A percentile compares a stretch with the other conserved stretches of the same genome.
Evolutionary conservation across 2,113 vertebrate genomes (phyloP).

Genomic region (Prionailurus viverrinus): DNA sequence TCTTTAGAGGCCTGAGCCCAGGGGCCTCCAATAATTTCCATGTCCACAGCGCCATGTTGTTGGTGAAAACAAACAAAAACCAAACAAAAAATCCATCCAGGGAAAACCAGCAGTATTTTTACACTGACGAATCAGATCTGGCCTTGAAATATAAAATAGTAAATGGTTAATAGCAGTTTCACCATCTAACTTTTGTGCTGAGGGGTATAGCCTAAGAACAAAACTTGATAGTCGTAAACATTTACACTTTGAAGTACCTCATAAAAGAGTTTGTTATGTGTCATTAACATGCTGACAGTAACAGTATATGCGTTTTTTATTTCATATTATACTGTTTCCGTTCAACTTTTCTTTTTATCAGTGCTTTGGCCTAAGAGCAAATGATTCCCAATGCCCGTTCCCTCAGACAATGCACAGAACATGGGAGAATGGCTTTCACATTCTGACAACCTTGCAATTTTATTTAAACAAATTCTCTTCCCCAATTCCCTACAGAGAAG

Average conservation of each 20-base stretch:
- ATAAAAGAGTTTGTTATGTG: neutral
- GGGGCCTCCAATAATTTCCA: conserved; percentile 42
- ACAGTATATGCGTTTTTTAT: neutral
- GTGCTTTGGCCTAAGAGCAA: conserved; percentile 79
- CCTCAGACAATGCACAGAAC: conserved; percentile 85
- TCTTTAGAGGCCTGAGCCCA: conserved; percentile 65
- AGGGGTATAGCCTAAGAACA: neutral
- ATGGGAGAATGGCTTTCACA: conserved; percentile 86
- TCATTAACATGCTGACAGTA: neutral
- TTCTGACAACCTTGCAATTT: conserved; percentile 88
- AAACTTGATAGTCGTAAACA: neutral
- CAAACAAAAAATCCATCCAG: neutral
- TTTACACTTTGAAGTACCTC: neutral
- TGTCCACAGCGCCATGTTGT: neutral
- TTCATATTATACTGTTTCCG: conserved; percentile 30
- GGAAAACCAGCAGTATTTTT: neutral
- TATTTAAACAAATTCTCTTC: conserved; percentile 89
- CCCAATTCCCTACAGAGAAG: conserved; percentile 86
- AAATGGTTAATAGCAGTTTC: neutral
- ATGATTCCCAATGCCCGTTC: conserved; percentile 83
- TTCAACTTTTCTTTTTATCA: conserved; percentile 77
- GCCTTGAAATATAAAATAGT: neutral
- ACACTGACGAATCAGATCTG: neutral
- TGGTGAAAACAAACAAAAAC: neutral
- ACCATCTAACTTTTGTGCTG: neutral